Conservation (phyloP, 1,140 invertebrate species). For the Manduca sexta region DNA sequence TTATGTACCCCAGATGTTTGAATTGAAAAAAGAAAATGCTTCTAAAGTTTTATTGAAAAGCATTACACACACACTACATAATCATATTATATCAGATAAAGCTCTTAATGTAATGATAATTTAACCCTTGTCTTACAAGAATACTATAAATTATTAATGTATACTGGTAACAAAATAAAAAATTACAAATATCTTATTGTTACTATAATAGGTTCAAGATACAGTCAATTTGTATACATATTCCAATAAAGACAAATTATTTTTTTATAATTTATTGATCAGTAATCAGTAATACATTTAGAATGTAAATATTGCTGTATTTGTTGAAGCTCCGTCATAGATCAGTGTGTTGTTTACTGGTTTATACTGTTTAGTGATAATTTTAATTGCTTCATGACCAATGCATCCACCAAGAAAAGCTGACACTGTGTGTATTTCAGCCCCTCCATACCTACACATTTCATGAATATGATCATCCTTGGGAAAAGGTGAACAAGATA, state of each 20-base stretch:
- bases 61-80: too few relatives aligned
- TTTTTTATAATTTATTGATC: too few relatives aligned
- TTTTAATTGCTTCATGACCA: constrained; percentile 97
- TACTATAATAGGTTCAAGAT: too few relatives aligned
- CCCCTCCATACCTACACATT: constrained; percentile 94
- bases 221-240: too few relatives aligned
- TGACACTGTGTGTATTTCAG: constrained; percentile 96
- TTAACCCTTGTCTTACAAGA: too few relatives aligned
- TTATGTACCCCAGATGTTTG: neutral
- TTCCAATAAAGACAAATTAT: too few relatives aligned
- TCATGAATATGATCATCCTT: constrained; percentile 98
- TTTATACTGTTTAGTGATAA: constrained; percentile 97
- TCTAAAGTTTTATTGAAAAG: too few relatives aligned
- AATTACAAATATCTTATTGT: too few relatives aligned
- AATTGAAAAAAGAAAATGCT: too few relatives aligned
- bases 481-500: constrained; percentile 83
- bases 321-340: constrained; percentile 94
- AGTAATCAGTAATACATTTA: constrained; percentile 38
- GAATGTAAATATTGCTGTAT: constrained; percentile 84
- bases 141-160: neutral
- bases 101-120: too few relatives aligned
- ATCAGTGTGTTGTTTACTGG: constrained; percentile 97
- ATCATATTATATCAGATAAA: too few relatives aligned
- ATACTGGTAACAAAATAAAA: neutral
- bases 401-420: constrained; percentile 94